phyloP scores from a whole-genome alignment of 2,888 invertebrate species.

The Drosophila formosana region DNA sequence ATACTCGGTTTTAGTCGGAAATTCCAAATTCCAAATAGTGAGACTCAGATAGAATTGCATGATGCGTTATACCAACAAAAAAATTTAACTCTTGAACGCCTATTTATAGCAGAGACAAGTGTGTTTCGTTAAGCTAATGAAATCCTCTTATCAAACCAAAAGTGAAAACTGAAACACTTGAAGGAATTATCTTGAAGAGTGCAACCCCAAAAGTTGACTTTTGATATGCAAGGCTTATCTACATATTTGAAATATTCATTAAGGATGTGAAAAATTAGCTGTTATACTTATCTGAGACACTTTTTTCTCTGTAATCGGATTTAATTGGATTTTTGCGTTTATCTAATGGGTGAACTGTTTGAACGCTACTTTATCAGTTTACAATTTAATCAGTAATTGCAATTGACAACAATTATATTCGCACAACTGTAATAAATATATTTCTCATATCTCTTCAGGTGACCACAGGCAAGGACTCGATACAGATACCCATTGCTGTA shows the following conservation, averaged over 20 bases:
- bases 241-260: neutral
- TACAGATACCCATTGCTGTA: conserved; percentile 93
- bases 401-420: neutral
- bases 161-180: conserved; percentile 8
- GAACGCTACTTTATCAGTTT: neutral
- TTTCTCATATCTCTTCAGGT: conserved; percentile 66
- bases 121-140: conserved; percentile 1
- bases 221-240: conserved; percentile 6
- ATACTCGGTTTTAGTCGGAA: neutral
- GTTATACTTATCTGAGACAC: conserved; percentile 7
- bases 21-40: conserved; percentile 1
- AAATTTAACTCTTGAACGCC: neutral
- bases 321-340: conserved; percentile 4
- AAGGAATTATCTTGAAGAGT: neutral
- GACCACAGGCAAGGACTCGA: conserved; percentile 87
- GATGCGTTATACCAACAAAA: neutral
- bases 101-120: neutral
- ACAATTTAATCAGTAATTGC: conserved; percentile 3
- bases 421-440: conserved; percentile 5
- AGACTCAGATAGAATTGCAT: neutral
- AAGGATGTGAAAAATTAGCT: neutral
- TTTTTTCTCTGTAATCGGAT: neutral
- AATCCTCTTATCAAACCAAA: conserved; percentile 2
- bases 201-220: neutral
- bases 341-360: neutral